Evolutionary conservation across 2,797 vertebrate species (phyloP).

Genomic region (Phaenicophaeus curvirostris): DNA sequence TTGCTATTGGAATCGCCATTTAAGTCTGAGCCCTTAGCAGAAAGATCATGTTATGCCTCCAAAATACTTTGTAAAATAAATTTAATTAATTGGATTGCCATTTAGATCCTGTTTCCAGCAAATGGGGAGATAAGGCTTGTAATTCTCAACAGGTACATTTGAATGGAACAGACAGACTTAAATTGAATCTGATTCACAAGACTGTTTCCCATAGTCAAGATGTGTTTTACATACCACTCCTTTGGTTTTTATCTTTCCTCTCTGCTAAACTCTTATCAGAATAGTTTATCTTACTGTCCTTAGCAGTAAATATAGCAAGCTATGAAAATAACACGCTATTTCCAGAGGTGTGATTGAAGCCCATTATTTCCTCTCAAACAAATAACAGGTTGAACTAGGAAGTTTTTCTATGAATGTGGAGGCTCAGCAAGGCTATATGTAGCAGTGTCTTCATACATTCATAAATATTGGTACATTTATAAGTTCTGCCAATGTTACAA

Average conservation of each 20-base stretch:
- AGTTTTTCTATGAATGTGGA: neutral
- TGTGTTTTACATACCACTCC: neutral
- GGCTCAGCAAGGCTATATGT: neutral
- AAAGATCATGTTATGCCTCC: neutral
- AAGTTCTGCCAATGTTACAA: neutral
- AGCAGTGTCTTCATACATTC: neutral
- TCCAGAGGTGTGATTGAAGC: neutral
- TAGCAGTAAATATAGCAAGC: neutral
- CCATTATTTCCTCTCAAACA: neutral
- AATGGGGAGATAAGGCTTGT: neutral
- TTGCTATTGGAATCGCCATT: neutral
- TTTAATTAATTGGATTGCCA: neutral
- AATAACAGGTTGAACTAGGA: neutral
- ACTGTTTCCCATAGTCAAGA: neutral
- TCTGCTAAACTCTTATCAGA: neutral
- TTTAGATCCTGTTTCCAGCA: neutral
- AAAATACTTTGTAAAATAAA: neutral
- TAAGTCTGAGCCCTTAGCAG: neutral
- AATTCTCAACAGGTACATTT: neutral
- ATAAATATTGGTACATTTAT: neutral
- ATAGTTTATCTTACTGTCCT: neutral
- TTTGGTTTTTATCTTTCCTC: neutral
- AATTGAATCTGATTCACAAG: neutral
- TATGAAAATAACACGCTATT: conserved; percentile 22
- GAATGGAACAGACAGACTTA: neutral